These are phyloP conservation scores for Eueides isabella DNA, from an alignment of 1,140 invertebrate species.

Conservation along the genomic window DNA sequence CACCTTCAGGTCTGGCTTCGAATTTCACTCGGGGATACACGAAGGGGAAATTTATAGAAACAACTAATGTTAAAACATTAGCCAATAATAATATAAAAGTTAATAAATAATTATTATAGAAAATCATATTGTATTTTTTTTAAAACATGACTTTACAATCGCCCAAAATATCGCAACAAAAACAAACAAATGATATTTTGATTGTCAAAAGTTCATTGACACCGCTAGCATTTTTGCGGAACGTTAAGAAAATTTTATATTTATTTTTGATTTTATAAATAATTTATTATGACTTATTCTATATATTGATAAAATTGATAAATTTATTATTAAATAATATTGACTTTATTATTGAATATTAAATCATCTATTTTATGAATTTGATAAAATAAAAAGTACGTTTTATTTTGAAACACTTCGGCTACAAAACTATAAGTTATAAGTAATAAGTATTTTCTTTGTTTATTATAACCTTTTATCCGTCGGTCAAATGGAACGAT, in stretches of 20 bases:
- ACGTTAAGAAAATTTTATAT: background rate
- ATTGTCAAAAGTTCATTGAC: background rate
- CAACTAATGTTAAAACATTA: slow-evolving; percentile 33
- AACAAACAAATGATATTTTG: background rate
- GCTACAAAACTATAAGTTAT: background rate
- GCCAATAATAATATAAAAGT: slow-evolving; percentile 9
- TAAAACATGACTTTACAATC: background rate
- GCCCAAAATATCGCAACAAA: background rate
- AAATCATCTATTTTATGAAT: background rate
- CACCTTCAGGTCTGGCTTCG: slow-evolving; percentile 53
- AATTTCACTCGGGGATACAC: slow-evolving; percentile 66
- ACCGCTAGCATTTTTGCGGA: background rate
- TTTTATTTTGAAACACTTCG: background rate
- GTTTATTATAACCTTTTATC: slow-evolving; percentile 18
- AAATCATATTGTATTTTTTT: background rate
- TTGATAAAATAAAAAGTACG: background rate
- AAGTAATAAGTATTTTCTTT: background rate
- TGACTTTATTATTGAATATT: background rate
- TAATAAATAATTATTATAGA: background rate
- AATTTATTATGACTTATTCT: no score
- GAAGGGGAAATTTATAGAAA: slow-evolving; percentile 55
- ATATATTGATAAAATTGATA: background rate
- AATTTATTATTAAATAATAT: background rate
- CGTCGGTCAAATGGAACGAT: slow-evolving; percentile 16
- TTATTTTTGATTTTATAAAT: background rate